Evolutionary conservation across 2,113 vertebrate genomes (phyloP).

Genomic region (Syngnathus typhle): DNA sequence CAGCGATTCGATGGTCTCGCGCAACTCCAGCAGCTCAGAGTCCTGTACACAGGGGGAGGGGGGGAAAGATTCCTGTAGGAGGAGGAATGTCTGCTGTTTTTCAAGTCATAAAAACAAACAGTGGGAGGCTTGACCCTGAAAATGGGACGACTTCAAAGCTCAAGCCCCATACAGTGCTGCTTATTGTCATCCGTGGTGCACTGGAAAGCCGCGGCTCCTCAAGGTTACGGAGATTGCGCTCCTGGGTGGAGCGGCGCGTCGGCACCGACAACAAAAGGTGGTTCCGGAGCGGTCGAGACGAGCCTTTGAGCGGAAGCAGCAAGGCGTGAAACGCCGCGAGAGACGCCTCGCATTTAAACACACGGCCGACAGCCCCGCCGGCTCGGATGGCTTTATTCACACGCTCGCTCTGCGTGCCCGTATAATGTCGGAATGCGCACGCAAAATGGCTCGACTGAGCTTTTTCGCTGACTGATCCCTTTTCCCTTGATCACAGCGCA

Average conservation of each 20-base stretch:
- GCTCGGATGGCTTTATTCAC: slow-evolving; percentile 34
- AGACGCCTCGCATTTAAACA: slow-evolving; percentile 34
- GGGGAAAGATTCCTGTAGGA: not conserved
- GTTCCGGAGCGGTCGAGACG: slow-evolving; percentile 51
- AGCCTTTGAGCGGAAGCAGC: slow-evolving; percentile 53
- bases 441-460: slow-evolving; percentile 17
- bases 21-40: slow-evolving; percentile 80
- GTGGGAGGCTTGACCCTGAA: slow-evolving; percentile 5
- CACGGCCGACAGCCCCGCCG: slow-evolving; percentile 19
- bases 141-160: slow-evolving; percentile 31
- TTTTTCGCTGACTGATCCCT: slow-evolving; percentile 19
- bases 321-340: slow-evolving; percentile 53
- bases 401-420: slow-evolving; percentile 16
- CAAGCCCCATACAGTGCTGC: slow-evolving; percentile 20
- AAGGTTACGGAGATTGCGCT: slow-evolving; percentile 51
- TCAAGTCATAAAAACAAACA: not conserved
- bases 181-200: slow-evolving; percentile 26
- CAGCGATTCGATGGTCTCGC: slow-evolving; percentile 87
- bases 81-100: slow-evolving; percentile 3
- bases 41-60: slow-evolving; percentile 68
- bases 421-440: slow-evolving; percentile 46
- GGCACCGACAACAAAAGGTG: slow-evolving; percentile 58
- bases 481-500: not conserved
- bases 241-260: slow-evolving; percentile 43
- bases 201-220: slow-evolving; percentile 41